phyloP scores from a whole-genome alignment of 1,140 invertebrate species.

The Mycetomoellerius zeteki region DNA sequence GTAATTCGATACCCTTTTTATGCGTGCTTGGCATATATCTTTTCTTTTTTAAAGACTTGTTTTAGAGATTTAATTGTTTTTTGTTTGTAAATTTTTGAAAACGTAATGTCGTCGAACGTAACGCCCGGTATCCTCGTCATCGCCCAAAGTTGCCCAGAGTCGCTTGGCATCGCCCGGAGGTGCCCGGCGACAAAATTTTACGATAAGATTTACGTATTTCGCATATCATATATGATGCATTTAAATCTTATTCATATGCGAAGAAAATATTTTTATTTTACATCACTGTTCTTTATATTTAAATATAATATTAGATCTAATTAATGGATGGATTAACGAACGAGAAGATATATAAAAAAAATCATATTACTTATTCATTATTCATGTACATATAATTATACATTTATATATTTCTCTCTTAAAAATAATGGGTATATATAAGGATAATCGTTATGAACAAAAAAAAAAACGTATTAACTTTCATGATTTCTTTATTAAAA shows the following conservation, averaged over 20 bases:
- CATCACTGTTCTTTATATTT: constrained; percentile 3
- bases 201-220: background rate
- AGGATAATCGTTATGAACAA: background rate
- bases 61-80: too few relatives aligned
- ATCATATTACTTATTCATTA: background rate
- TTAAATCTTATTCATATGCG: background rate
- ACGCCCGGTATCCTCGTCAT: too few relatives aligned
- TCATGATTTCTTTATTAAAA: constrained; percentile 4
- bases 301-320: background rate
- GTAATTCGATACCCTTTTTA: too few relatives aligned
- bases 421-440: background rate
- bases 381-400: constrained; percentile 10
- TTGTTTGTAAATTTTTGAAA: too few relatives aligned
- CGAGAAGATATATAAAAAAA: background rate
- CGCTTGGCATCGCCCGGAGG: too few relatives aligned
- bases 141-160: too few relatives aligned
- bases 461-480: background rate
- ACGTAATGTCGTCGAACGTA: too few relatives aligned
- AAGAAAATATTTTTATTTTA: constrained; percentile 21
- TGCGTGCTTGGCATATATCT: too few relatives aligned
- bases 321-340: background rate
- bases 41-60: too few relatives aligned
- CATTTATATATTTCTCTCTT: background rate
- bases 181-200: background rate
- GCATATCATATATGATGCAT: background rate